Evolutionary conservation across 2,113 vertebrate species (phyloP), one percentile per base, ranked within the genome.

Genomic region (Ageneiosus marmoratus): DNA sequence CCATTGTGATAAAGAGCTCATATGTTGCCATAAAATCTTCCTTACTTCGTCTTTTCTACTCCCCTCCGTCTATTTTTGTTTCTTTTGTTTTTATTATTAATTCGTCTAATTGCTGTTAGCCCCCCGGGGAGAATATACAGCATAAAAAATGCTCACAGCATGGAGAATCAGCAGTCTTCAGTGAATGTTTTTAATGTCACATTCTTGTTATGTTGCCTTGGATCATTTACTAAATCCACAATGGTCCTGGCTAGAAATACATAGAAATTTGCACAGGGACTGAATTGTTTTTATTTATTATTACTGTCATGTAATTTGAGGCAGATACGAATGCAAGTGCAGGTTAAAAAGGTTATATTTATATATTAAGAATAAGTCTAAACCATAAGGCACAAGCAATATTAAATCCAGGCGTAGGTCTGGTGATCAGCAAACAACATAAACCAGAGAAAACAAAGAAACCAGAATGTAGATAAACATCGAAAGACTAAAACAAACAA

Each of bases 181-280:
- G 69, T n/a, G 34, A 67, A 48, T 20, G 48, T 51, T 51, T 74
- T n/a, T 51, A 74, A 51, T 74, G 46, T 51, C 13, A 51, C 46
- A 32, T 74, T 29, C 78, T 70, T 78, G 29, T 37, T 16, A 32
- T 84, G 63, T 83, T 79, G 82, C 72, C 63, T 77, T 83, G 80
- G 82, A 73, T 87, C 82, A 67, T 87, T 85, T 85, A 87, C 83
- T 87, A 80, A 77, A 80, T 22, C 16, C 62, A 32, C 5, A 41
- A 4, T 41, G 29, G 27, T 51, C 56, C 55, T 55, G 77, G 24
- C 34, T 63, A 82, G 62, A 72, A 6, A 81, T 55, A 63, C n/a
- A 63, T 10, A 86, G 44, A 18, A 4, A 29, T 56, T 27, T 50
- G 46, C 16, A 18, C 29, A 73, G 32, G 37, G 37, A 5, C 5